phyloP scores from a whole-genome alignment of 2,797 vertebrate species.

The Epinephelus awoara region DNA sequence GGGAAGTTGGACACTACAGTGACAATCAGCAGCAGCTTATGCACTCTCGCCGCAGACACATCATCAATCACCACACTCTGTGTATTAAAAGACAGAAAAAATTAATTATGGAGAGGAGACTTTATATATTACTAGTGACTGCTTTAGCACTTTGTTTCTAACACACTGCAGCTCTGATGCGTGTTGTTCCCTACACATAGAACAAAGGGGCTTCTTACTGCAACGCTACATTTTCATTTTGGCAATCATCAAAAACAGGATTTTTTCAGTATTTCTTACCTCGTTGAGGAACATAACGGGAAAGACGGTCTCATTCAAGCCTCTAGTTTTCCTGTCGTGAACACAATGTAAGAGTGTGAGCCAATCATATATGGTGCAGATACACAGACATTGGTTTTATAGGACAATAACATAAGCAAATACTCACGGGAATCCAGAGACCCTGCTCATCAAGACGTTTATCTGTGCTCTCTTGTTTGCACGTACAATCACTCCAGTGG shows the following conservation, averaged over 20 bases:
- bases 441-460: conserved; percentile 76
- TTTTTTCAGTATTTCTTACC: conserved; percentile 66
- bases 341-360: background rate
- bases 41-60: conserved; percentile 75
- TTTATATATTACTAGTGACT: background rate
- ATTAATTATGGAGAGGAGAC: background rate
- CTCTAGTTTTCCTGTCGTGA: conserved; percentile 73
- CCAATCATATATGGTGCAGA: background rate
- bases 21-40: conserved; percentile 80
- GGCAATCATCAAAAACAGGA: too few relatives aligned
- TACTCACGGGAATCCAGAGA: conserved; percentile 82
- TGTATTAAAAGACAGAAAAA: conserved; percentile 1
- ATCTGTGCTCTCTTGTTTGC: conserved; percentile 87
- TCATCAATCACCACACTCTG: conserved; percentile 88
- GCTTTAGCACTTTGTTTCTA: too few relatives aligned
- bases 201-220: background rate
- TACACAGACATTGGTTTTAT: background rate
- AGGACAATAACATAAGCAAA: background rate
- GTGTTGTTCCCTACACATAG: background rate
- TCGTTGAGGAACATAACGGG: conserved; percentile 88
- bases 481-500: conserved; percentile 86
- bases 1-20: conserved; percentile 82
- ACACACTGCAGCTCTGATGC: too few relatives aligned
- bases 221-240: background rate
- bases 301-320: conserved; percentile 77